Evolutionary conservation across 2,797 vertebrate species (phyloP).

Genomic region (Cossypha dichroa): DNA sequence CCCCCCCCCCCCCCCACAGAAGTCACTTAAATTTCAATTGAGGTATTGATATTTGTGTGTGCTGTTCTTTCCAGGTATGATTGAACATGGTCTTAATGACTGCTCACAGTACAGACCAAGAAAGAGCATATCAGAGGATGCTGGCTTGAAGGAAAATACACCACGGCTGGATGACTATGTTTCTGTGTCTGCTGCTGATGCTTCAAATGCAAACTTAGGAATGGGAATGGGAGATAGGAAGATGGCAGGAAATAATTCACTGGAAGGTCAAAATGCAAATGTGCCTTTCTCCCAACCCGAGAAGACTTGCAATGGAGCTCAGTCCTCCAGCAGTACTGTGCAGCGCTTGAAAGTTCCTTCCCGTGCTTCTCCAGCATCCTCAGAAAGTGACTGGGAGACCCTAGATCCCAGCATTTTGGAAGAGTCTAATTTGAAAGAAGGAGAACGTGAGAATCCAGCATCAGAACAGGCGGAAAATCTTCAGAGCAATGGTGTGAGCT

Average conservation of each 20-base stretch:
- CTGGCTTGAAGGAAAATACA: constrained; percentile 61
- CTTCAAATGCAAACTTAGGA: constrained; percentile 48
- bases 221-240: constrained; percentile 20
- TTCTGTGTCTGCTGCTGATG: constrained; percentile 76
- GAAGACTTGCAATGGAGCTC: constrained; percentile 37
- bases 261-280: constrained; percentile 14
- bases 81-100: constrained; percentile 93
- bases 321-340: constrained; percentile 24
- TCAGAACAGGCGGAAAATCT: constrained; percentile 65
- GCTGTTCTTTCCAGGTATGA: constrained; percentile 83
- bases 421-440: constrained; percentile 71
- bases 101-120: constrained; percentile 91
- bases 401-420: constrained; percentile 89
- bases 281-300: constrained; percentile 19
- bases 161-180: constrained; percentile 74
- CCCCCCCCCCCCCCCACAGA: too few species aligned
- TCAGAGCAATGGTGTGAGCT: constrained; percentile 47
- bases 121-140: constrained; percentile 87
- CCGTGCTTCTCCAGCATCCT: constrained; percentile 83
- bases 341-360: constrained; percentile 81
- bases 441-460: not conserved
- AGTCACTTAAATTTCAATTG: not conserved
- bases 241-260: not conserved
- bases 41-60: not conserved
- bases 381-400: constrained; percentile 96